Percentiles rank a stretch among this genome's conserved stretches.
Conservation (phyloP, 53 echinoderm and acorn worm genomes). For the Mesocentrotus franciscanus region DNA sequence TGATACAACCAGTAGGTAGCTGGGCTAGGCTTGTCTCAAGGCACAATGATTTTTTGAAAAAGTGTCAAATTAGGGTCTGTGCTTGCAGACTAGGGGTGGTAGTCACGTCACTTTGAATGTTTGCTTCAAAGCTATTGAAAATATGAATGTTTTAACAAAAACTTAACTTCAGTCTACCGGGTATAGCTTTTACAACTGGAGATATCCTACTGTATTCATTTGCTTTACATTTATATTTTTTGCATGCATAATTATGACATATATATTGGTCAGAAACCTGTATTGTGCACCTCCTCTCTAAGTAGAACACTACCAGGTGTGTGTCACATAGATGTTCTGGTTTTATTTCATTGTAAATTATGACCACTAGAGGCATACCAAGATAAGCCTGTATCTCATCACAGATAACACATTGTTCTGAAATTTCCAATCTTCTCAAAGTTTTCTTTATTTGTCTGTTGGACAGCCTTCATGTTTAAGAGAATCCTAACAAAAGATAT, state of each 20-base stretch:
- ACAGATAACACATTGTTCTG: background rate
- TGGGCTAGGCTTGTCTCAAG: too few species aligned
- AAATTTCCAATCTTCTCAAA: constrained; percentile 25
- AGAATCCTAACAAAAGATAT: constrained; percentile 4
- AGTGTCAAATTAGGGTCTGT: too few species aligned
- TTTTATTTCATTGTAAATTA: background rate
- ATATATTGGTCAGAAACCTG: too few species aligned
- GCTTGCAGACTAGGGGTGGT: too few species aligned
- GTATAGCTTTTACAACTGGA: too few species aligned
- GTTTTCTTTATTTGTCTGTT: background rate
- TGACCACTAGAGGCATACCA: background rate
- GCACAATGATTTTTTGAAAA: too few species aligned
- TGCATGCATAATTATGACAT: too few species aligned
- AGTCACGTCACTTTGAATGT: too few species aligned
- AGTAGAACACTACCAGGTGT: too few species aligned
- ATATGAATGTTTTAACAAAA: background rate
- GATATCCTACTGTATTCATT: background rate
- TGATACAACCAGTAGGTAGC: too few species aligned
- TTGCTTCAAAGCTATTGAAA: background rate
- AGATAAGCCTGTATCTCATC: background rate
- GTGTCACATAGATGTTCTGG: background rate
- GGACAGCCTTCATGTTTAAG: background rate
- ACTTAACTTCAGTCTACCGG: background rate
- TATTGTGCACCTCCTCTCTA: background rate
- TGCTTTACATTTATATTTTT: too few species aligned